These are phyloP conservation scores for Andrena bucephala DNA, from an alignment of 2,888 invertebrate genomes.

Conservation along the genomic window DNA sequence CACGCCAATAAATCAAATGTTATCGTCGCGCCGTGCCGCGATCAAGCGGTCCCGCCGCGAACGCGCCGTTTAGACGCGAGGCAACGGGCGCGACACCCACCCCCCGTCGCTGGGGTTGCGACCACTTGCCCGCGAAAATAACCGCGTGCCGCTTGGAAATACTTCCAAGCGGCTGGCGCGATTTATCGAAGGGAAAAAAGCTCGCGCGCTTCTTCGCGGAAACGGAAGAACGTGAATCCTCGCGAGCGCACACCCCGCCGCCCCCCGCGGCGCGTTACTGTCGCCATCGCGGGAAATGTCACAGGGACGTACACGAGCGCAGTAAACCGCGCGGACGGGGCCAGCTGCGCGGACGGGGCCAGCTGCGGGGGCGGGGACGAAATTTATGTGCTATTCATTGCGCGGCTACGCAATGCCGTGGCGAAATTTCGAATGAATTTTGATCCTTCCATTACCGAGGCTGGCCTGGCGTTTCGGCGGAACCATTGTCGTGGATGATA, in stretches of 20 bases:
- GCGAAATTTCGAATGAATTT: conserved; percentile 26
- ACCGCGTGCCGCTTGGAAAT: conserved; percentile 2
- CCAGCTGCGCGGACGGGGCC: not conserved
- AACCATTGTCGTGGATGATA: not conserved
- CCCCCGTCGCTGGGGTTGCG: conserved; percentile 1
- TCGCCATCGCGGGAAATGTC: conserved; percentile 20
- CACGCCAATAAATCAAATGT: conserved; percentile 1
- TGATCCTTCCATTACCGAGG: conserved; percentile 18
- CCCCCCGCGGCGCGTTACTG: conserved; percentile 5
- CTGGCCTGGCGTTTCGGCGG: not conserved
- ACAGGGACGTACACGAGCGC: not conserved
- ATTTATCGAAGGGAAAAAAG: conserved; percentile 33
- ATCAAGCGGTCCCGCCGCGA: not conserved
- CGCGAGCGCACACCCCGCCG: not conserved
- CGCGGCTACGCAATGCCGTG: not conserved
- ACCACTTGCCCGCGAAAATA: conserved; percentile 9
- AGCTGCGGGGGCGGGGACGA: not conserved
- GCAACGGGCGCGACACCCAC: not conserved
- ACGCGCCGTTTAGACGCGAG: not conserved
- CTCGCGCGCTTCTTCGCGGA: conserved; percentile 19
- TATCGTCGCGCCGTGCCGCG: not conserved
- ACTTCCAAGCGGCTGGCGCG: conserved; percentile 6
- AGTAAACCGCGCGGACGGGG: not conserved
- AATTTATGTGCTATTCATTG: conserved; percentile 33
- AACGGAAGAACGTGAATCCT: conserved; percentile 47